phyloP scores from a whole-genome alignment of 2,797 vertebrate species.

The Furcifer pardalis region DNA sequence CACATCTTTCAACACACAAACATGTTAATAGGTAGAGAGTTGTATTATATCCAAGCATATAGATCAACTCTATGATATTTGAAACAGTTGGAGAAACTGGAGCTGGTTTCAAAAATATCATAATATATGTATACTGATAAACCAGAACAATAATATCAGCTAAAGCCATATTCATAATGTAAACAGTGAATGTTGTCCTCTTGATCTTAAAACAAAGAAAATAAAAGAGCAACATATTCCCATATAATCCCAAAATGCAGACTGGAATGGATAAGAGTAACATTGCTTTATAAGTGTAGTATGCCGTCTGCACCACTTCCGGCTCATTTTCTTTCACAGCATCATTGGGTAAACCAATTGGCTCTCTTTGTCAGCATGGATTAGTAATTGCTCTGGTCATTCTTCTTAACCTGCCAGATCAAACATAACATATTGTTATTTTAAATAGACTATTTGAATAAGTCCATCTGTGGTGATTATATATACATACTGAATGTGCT shows the following conservation, averaged over 20 bases:
- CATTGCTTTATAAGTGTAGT: not conserved
- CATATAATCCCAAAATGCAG: constrained; percentile 36
- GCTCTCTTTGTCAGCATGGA: not conserved
- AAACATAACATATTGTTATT: not conserved
- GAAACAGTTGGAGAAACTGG: not conserved
- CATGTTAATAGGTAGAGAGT: constrained; percentile 78
- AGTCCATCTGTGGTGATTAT: no score
- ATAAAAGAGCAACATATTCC: constrained; percentile 47
- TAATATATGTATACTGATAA: constrained; percentile 7
- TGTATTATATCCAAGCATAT: constrained; percentile 72
- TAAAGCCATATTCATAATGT: constrained; percentile 40
- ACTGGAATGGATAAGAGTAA: constrained; percentile 18
- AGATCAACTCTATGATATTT: not conserved
- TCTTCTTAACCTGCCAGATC: constrained; percentile 15
- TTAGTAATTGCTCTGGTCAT: not conserved
- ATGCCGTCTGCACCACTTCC: not conserved
- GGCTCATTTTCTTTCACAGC: not conserved
- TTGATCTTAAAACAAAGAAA: constrained; percentile 48
- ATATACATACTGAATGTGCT: no score
- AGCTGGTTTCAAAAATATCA: constrained; percentile 3
- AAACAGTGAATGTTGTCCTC: constrained; percentile 53
- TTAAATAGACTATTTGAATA: no score
- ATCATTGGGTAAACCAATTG: not conserved
- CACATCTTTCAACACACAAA: constrained; percentile 78
- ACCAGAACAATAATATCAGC: constrained; percentile 52